Evolutionary conservation across 2,888 invertebrate genomes (phyloP).

Genomic region (Meteorus colon): DNA sequence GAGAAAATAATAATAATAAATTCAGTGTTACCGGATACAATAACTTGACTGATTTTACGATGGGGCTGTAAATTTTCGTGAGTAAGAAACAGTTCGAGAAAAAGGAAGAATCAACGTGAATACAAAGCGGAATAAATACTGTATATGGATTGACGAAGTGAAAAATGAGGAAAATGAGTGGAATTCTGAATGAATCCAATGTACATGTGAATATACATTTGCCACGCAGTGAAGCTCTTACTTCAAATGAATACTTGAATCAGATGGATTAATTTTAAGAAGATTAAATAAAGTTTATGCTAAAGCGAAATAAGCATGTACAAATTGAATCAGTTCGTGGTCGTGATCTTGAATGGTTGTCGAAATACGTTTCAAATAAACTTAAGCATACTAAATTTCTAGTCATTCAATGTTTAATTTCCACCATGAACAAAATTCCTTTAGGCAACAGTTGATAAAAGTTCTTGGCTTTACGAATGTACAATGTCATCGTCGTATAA

Average conservation of each 20-base stretch:
- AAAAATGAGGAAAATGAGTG: not conserved
- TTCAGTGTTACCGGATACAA: conserved; percentile 9
- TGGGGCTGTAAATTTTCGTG: conserved; percentile 11
- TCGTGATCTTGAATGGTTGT: not conserved
- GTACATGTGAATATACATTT: not conserved
- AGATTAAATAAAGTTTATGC: not conserved
- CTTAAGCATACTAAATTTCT: not conserved
- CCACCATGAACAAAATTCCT: not conserved
- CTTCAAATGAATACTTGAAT: not conserved
- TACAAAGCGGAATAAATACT: not conserved
- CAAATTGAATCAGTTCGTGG: not conserved
- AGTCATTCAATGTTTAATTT: not conserved
- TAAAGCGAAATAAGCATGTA: not conserved
- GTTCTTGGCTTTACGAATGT: not conserved
- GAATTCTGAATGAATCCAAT: not conserved
- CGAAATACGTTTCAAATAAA: not conserved
- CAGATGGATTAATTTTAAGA: not conserved
- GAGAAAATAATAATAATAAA: not conserved
- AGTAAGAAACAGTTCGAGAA: not conserved
- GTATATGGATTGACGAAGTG: not conserved
- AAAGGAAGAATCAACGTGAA: not conserved
- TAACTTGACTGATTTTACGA: conserved; percentile 16
- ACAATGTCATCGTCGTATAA: not conserved
- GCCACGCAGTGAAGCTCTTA: not conserved
- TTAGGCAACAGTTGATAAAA: no score